These are phyloP conservation scores for Calliphora vicina DNA, from an alignment of 1,140 invertebrate genomes.

Conservation along the genomic window DNA sequence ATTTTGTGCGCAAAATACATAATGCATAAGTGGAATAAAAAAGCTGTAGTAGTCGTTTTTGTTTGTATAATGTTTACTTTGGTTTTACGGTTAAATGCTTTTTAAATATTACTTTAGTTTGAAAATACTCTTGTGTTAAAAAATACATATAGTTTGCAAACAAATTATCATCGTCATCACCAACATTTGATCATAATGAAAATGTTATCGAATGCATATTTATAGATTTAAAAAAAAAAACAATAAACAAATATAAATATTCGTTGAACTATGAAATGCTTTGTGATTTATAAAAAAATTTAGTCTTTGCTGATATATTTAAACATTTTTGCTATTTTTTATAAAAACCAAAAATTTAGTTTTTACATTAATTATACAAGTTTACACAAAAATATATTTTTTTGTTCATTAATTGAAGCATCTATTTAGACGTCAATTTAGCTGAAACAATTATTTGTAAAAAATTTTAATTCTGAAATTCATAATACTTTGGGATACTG, in stretches of 20 bases:
- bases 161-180: neutral
- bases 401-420: too few species aligned
- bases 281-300: neutral
- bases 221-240: neutral
- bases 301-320: neutral
- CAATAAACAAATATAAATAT: neutral
- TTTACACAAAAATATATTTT: too few species aligned
- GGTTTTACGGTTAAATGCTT: constrained; percentile 10
- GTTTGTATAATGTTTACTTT: neutral
- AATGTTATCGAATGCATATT: neutral
- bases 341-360: neutral
- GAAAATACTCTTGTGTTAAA: neutral
- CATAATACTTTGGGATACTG: too few species aligned
- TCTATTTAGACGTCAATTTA: too few species aligned
- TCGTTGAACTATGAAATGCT: neutral
- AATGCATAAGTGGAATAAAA: too few species aligned
- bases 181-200: neutral
- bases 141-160: neutral
- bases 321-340: neutral
- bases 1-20: too few species aligned
- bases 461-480: too few species aligned
- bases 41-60: too few species aligned
- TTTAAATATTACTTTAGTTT: neutral
- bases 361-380: too few species aligned
- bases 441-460: too few species aligned